These are phyloP conservation scores for Rhinolophus sinicus DNA, from an alignment of 2,113 vertebrate genomes.

Conservation along the genomic window DNA sequence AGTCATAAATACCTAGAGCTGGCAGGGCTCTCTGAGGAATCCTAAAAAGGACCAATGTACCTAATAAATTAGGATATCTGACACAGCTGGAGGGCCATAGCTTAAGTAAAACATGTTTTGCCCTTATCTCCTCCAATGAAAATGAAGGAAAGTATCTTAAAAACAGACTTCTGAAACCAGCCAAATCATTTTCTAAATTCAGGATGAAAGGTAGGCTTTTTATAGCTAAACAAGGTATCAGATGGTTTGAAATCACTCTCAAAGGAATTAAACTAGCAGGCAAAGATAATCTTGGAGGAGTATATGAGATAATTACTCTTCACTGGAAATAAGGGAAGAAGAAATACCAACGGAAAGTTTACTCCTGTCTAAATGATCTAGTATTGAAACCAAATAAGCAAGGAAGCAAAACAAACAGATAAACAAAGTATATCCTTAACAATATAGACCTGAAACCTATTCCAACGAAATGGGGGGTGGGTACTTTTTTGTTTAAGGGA, in stretches of 20 bases:
- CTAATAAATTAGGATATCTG: neutral
- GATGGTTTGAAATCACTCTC: constrained; percentile 6
- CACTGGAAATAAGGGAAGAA: neutral
- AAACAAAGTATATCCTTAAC: neutral
- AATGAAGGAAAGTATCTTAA: neutral
- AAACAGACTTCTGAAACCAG: neutral
- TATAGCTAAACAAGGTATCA: neutral
- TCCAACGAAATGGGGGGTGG: neutral
- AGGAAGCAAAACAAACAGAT: neutral
- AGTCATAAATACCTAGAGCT: neutral
- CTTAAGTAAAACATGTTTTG: neutral
- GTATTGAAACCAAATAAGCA: neutral
- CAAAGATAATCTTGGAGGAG: neutral
- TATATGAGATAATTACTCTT: neutral
- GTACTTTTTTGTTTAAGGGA: neutral
- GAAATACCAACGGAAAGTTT: neutral
- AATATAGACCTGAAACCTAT: neutral
- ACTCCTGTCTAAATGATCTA: neutral
- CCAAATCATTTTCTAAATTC: neutral
- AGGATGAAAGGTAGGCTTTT: neutral
- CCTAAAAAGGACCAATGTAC: neutral
- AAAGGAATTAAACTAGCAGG: neutral
- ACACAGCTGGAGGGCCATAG: neutral
- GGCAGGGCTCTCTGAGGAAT: neutral
- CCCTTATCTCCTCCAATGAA: neutral